phyloP scores from a whole-genome alignment of 2,113 vertebrate genomes.

The Scomber japonicus region DNA sequence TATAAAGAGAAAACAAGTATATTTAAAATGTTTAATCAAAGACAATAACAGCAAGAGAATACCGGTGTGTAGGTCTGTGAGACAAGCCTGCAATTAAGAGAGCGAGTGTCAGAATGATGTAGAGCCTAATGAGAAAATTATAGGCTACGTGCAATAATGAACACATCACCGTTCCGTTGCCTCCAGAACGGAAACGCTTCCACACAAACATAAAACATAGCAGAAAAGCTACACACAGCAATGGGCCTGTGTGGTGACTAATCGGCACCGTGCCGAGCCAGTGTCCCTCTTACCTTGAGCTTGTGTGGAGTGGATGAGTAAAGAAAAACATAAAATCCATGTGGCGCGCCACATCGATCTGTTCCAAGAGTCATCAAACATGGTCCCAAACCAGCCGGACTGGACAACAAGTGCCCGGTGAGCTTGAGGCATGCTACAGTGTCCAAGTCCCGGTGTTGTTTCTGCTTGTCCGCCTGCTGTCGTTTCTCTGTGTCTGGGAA shows the following conservation, averaged over 20 bases:
- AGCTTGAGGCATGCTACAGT: slow-evolving; percentile 44
- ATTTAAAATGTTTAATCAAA: not conserved
- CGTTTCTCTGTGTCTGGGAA: slow-evolving; percentile 16
- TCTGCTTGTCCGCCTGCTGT: slow-evolving; percentile 34
- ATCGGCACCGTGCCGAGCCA: slow-evolving; percentile 5
- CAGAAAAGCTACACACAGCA: not conserved
- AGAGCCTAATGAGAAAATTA: slow-evolving; percentile 42
- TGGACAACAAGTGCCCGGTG: slow-evolving; percentile 78
- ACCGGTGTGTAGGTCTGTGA: not conserved
- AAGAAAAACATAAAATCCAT: slow-evolving; percentile 84
- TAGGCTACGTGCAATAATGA: slow-evolving; percentile 22
- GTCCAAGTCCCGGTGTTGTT: slow-evolving; percentile 46
- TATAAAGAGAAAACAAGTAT: not conserved
- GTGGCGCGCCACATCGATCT: slow-evolving; percentile 78
- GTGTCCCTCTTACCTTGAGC: slow-evolving; percentile 82
- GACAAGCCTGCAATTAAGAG: slow-evolving; percentile 1
- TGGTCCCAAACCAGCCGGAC: slow-evolving; percentile 62
- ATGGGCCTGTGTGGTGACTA: slow-evolving; percentile 11
- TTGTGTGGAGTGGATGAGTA: slow-evolving; percentile 69
- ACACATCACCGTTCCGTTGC: slow-evolving; percentile 9
- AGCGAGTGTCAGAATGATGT: not conserved
- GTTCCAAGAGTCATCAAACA: slow-evolving; percentile 67
- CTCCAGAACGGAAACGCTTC: slow-evolving; percentile 1
- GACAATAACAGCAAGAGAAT: not conserved
- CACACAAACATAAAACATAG: slow-evolving; percentile 13